phyloP scores from a whole-genome alignment of 2,113 vertebrate genomes.

The Sebastes fasciatus region DNA sequence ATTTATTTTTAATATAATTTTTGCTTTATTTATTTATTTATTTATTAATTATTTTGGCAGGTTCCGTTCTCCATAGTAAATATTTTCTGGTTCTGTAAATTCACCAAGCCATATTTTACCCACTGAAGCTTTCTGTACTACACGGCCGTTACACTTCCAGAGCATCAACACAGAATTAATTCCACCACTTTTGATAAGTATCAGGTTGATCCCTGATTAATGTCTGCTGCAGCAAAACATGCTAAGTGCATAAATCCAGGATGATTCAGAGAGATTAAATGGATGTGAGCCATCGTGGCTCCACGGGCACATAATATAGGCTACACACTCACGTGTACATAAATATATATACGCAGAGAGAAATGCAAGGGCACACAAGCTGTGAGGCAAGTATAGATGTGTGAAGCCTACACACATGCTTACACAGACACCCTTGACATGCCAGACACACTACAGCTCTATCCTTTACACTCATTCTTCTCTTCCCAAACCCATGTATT shows the following conservation, averaged over 20 bases:
- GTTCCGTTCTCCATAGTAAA: too few relatives aligned
- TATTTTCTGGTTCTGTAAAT: neutral
- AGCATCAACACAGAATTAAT: slow-evolving; percentile 18
- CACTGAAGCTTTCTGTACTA: neutral
- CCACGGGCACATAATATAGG: neutral
- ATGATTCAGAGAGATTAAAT: slow-evolving; percentile 59
- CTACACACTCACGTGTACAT: neutral
- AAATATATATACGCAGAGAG: neutral
- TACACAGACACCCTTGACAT: neutral
- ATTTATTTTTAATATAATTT: too few relatives aligned
- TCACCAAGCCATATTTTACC: slow-evolving; percentile 14
- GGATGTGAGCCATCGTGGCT: slow-evolving; percentile 38
- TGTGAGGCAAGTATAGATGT: slow-evolving; percentile 19
- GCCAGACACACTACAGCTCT: neutral
- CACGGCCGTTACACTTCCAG: neutral
- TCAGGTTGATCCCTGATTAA: slow-evolving; percentile 58
- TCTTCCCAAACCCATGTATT: neutral
- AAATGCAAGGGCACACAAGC: slow-evolving; percentile 8
- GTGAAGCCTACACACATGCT: slow-evolving; percentile 34
- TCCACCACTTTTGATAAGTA: slow-evolving; percentile 40
- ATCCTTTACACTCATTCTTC: neutral
- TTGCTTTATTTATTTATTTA: too few relatives aligned
- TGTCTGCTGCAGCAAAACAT: slow-evolving; percentile 32
- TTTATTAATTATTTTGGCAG: too few relatives aligned
- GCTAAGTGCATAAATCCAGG: slow-evolving; percentile 53